Base-by-base conservation (phyloP, 1,140 invertebrate genomes). In the Aphidius gifuensis region DNA sequence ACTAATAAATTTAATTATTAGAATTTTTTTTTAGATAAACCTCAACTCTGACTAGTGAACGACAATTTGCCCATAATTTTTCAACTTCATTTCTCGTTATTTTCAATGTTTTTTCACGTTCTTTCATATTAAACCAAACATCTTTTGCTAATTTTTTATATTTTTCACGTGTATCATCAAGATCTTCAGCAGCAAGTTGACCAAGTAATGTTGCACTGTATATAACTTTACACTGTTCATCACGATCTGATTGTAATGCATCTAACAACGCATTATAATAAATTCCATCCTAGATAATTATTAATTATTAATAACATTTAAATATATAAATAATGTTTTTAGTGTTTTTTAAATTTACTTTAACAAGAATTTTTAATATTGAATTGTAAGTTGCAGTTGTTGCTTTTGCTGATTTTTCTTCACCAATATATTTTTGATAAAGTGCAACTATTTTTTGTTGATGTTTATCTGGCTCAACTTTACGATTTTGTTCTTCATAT, bases 81-180 rank as follows among this genome's bases (percentile, higher is more conserved):
- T 83, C 76, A 5, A 86, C 82, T 69, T 84, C 79, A 11, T 75
- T 69, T 1, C 81, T 77, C 0, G 83, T 80, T 7, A 79, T 66
- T 60, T 82, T 81, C 23, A 88, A 72, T 8, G 81, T 83, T 40
- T 78, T 71, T 59, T 86, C 82, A 53, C 86, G 75, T 48, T 84
- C 82, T 64, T 83, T 85, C 85, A 87, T 86, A 62, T 86, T 85
- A 11, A 70, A 69, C 74, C 84, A 84, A 21, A 88, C 83, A 39
- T 82, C 76, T 32, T 77, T 72, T 55, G 85, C 81, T 56, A 87
- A 70, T 56, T 72, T 76, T 66, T 82, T 83, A 66, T 85, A 88
- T 62, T 83, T 84, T 39, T 80, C 74, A 60, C 83, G 83, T 44
- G 83, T 78, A 64, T 87, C 83, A 39, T 86, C 82, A 2, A 87